Conservation (phyloP, 1,140 invertebrate genomes). For the Phenacoccus solenopsis region DNA sequence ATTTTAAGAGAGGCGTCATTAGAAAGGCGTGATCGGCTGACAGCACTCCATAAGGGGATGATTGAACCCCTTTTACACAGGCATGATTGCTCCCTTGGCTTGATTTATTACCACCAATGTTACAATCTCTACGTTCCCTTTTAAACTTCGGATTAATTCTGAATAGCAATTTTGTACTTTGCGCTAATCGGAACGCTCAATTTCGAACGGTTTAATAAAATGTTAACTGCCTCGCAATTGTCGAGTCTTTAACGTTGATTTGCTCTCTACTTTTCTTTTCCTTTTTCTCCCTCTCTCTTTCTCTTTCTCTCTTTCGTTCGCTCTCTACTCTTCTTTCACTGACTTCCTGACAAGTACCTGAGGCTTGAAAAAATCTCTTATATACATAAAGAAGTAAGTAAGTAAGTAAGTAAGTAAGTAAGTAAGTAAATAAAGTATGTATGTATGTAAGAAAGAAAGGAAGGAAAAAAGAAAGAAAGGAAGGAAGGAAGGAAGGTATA, state of each 20-base stretch:
- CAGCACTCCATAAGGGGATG: constrained; percentile 16
- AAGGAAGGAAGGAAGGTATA: no score
- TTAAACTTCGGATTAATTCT: neutral
- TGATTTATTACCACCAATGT: constrained; percentile 15
- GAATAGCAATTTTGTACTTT: neutral
- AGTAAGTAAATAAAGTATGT: neutral
- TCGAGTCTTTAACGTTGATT: neutral
- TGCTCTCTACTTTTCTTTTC: no score
- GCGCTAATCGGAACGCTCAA: neutral
- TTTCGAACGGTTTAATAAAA: constrained; percentile 7
- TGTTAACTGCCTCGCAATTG: neutral
- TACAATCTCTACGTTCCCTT: neutral
- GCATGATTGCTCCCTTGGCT: constrained; percentile 8
- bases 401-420: neutral
- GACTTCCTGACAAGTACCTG: no score
- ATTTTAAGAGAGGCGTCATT: constrained; percentile 13
- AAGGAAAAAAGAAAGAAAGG: neutral
- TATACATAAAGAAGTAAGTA: neutral
- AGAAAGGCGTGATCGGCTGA: constrained; percentile 15
- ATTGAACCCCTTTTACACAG: constrained; percentile 14
- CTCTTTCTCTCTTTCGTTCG: no score
- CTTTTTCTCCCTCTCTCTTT: no score
- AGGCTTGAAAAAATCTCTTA: neutral
- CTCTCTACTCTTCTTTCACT: no score
- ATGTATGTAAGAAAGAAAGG: neutral